Evolutionary conservation across 2,113 vertebrate genomes (phyloP), one percentile per base, ranked within the genome.

Genomic region (Bos indicus): DNA sequence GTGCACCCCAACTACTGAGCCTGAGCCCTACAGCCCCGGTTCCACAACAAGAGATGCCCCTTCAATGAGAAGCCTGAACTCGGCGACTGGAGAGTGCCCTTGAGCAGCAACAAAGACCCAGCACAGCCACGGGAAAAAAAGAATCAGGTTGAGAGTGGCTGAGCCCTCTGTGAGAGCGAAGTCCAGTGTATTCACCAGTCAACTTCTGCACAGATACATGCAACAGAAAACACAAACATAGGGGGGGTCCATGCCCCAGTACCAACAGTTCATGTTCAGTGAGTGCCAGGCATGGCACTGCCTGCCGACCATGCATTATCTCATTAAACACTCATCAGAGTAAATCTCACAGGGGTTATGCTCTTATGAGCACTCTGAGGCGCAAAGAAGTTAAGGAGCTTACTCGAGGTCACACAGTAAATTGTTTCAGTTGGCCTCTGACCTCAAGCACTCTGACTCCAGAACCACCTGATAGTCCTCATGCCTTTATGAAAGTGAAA

Each of bases 181-280:
- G 15, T 48, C 56, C 28, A 8, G 54, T 40, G 86, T 57, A n/a
- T 23, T 77, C 23, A 1, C n/a, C 36, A 52, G 7, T 57, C 21
- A 57, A 43, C 48, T 56, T 62, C 40, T 74, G 52, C 48, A 94
- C 88, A 64, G 57, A 84, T 19, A 17, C 0, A 14, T 16, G 28
- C 19, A 33, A 21, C 64, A 71, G 30, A 43, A 51, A 78, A 16
- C 25, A 33, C 17, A 43, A 11, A 51, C 0, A 46, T 0, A 8
- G 7, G 33, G 28, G 8, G 0, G 16, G 51, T 33, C 80, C 52
- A 0, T 1, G 7, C 11, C n/a, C 2, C 7, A 51, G 5, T 5
- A 17, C 56, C 9, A 26, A 9, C 0, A 11, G 9, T 21, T 59
- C 4, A 3, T 1, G 51, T 30, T 19, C 36, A n/a, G 62, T 5